phyloP scores from a whole-genome alignment of 2,797 vertebrate species.

The Microctenopoma stevenorrisi region DNA sequence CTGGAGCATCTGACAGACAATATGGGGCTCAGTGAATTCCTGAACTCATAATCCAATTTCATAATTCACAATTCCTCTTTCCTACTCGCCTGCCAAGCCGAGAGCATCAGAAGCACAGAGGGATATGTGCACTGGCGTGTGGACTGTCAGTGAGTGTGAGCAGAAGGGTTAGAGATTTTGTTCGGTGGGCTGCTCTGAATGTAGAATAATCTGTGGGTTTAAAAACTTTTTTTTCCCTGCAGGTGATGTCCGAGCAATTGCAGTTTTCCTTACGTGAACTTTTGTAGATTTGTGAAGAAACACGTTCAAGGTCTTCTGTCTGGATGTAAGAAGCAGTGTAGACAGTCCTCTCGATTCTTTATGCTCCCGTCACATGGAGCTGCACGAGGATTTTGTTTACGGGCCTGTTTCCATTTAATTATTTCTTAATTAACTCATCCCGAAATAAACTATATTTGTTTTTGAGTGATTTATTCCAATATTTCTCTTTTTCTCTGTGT shows the following conservation, averaged over 20 bases:
- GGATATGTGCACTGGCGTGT: constrained; percentile 61
- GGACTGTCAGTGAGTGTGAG: constrained; percentile 59
- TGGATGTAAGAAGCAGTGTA: constrained; percentile 1
- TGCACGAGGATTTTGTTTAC: constrained; percentile 25
- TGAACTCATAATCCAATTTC: constrained; percentile 74
- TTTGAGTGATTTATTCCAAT: constrained; percentile 1
- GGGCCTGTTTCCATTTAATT: constrained; percentile 15
- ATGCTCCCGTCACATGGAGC: background rate
- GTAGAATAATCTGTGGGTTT: constrained; percentile 29
- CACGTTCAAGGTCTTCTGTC: constrained; percentile 24
- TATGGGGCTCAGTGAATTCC: constrained; percentile 72
- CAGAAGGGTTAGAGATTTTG: constrained; percentile 52
- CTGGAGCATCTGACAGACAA: constrained; percentile 63
- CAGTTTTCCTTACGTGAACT: constrained; percentile 17
- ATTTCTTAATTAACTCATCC: constrained; percentile 17
- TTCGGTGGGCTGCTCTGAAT: constrained; percentile 40
- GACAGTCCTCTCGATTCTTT: constrained; percentile 18
- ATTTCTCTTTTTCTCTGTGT: background rate
- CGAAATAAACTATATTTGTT: constrained; percentile 9
- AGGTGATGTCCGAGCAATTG: constrained; percentile 21
- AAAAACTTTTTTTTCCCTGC: constrained; percentile 14
- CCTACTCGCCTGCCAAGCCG: constrained; percentile 56
- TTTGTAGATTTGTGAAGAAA: constrained; percentile 21
- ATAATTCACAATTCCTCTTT: constrained; percentile 68
- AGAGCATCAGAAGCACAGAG: constrained; percentile 53